Evolutionary conservation across 2,113 vertebrate species (phyloP).

Genomic region (Gopherus evgoodei): DNA sequence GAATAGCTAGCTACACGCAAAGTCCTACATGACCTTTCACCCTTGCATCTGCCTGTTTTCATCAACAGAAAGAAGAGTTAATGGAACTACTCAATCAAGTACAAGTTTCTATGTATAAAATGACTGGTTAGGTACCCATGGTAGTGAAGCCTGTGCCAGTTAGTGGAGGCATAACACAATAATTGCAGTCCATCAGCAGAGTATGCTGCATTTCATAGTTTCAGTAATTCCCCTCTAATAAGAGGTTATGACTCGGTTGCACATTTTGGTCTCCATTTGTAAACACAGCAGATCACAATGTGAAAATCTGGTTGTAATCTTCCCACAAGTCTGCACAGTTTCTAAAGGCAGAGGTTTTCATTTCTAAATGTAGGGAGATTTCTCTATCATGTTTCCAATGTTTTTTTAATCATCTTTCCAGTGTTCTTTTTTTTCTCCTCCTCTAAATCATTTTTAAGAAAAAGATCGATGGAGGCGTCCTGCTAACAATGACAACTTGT

Average conservation of each 20-base stretch:
- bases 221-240: conserved; percentile 24
- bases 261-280: conserved; percentile 39
- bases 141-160: conserved; percentile 33
- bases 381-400: background rate
- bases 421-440: background rate
- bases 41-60: conserved; percentile 45
- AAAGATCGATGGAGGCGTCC: background rate
- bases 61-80: background rate
- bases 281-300: background rate
- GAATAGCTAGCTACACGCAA: conserved; percentile 36
- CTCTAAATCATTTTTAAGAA: background rate
- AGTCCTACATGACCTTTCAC: conserved; percentile 51
- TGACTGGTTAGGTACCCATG: background rate
- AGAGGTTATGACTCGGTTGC: conserved; percentile 2
- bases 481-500: rapidly evolving
- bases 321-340: background rate
- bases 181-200: conserved; percentile 23
- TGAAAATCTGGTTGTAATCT: conserved; percentile 31
- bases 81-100: conserved; percentile 44
- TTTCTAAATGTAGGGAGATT: background rate
- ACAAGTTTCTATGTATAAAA: conserved; percentile 14
- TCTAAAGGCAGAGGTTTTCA: background rate
- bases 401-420: background rate
- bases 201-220: background rate
- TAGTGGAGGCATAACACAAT: conserved; percentile 24